Conservation (phyloP, 2,797 vertebrate species). For the Pseudochromis fuscus region DNA sequence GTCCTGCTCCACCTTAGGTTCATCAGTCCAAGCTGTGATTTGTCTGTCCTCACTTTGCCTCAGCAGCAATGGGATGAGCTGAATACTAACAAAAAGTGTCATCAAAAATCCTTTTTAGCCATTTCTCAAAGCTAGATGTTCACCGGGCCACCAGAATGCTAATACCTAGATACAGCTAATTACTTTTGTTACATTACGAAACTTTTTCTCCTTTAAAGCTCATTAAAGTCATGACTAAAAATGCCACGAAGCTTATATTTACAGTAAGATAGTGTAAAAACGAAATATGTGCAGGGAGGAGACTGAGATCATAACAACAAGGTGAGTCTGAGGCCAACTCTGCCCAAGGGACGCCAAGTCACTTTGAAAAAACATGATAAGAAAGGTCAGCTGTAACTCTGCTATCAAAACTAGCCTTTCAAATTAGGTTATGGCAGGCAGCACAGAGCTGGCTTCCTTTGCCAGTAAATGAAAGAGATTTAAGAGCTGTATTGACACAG, state of each 20-base stretch:
- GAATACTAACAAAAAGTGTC: neutral
- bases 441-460: slow-evolving; percentile 23
- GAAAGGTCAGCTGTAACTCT: slow-evolving; percentile 57
- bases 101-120: neutral
- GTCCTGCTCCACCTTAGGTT: neutral
- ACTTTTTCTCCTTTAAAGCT: slow-evolving; percentile 15
- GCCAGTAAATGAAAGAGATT: slow-evolving; percentile 38
- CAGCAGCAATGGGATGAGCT: neutral
- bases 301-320: slow-evolving; percentile 27
- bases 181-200: neutral
- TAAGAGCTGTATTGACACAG: slow-evolving; percentile 46
- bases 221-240: slow-evolving; percentile 6
- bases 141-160: neutral
- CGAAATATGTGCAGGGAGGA: slow-evolving; percentile 12
- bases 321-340: slow-evolving; percentile 20
- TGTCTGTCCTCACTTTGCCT: neutral
- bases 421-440: slow-evolving; percentile 39
- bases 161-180: slow-evolving; percentile 2
- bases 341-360: slow-evolving; percentile 28
- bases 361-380: slow-evolving; percentile 36
- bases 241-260: slow-evolving; percentile 17
- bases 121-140: neutral
- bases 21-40: neutral
- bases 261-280: slow-evolving; percentile 4
- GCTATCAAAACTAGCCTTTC: slow-evolving; percentile 45